A percentile compares a stretch with the other conserved stretches of the same genome.
Conservation (phyloP, 2,113 vertebrate genomes). For the Callochromis pleurospilus region DNA sequence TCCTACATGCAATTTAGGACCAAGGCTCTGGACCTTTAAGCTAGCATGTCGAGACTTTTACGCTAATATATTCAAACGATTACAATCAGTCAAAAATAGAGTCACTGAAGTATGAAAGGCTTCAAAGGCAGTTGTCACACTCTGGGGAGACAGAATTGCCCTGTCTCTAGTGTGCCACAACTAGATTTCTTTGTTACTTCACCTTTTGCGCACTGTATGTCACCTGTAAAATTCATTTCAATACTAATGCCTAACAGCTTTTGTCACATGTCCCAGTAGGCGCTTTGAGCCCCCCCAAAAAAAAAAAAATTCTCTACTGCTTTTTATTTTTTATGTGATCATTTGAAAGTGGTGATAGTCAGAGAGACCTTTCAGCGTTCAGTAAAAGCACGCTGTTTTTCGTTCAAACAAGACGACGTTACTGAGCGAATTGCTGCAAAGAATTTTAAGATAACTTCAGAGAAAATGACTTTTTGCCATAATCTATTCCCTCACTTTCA, state of each 20-base stretch:
- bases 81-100: slow-evolving; percentile 27
- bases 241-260: slow-evolving; percentile 25
- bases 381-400: not conserved
- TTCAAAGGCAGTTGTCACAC: slow-evolving; percentile 10
- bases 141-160: not conserved
- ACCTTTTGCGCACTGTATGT: slow-evolving; percentile 37
- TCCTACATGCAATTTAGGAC: not conserved
- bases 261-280: slow-evolving; percentile 12
- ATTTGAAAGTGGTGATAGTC: not conserved
- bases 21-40: slow-evolving; percentile 5
- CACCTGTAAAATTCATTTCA: slow-evolving; percentile 59
- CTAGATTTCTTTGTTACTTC: slow-evolving; percentile 3
- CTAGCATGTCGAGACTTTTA: slow-evolving; percentile 27
- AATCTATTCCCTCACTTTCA: not conserved
- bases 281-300: not conserved
- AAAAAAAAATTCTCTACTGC: not conserved
- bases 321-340: not conserved
- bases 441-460: not conserved
- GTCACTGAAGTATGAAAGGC: slow-evolving; percentile 38
- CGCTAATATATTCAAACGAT: slow-evolving; percentile 35
- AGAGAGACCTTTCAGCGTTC: not conserved
- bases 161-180: not conserved
- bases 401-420: not conserved
- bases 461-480: not conserved
- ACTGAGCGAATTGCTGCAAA: not conserved